Evolutionary conservation across 2,113 vertebrate genomes (phyloP).

Genomic region (Todiramphus chloris): DNA sequence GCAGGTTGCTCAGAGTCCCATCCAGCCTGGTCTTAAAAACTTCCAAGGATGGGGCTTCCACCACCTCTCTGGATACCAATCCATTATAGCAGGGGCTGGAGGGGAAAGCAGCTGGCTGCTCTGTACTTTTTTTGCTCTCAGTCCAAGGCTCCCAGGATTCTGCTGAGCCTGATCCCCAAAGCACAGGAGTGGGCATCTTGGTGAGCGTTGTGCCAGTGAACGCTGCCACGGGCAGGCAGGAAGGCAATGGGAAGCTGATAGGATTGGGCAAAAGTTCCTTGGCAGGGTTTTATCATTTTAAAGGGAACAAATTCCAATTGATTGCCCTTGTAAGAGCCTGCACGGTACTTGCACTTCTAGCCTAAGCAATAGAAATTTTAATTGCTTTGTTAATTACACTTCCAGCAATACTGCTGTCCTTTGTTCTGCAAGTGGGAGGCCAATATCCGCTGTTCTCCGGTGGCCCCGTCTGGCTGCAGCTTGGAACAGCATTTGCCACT

Average conservation of each 20-base stretch:
- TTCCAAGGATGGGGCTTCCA: too few relatives aligned
- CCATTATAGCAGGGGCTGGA: background rate
- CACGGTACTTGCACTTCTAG: constrained; percentile 31
- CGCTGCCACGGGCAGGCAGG: background rate
- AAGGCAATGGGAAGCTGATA: background rate
- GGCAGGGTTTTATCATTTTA: background rate
- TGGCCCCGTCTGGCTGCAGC: constrained; percentile 65
- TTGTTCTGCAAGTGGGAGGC: constrained; percentile 27
- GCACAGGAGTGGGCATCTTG: rapidly evolving
- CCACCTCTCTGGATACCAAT: background rate
- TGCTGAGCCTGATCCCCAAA: rapidly evolving
- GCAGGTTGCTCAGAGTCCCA: too few relatives aligned
- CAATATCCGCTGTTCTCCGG: constrained; percentile 28
- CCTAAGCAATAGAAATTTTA: constrained; percentile 50
- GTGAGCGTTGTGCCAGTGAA: rapidly evolving
- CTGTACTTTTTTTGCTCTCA: background rate
- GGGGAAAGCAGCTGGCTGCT: background rate
- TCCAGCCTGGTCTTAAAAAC: too few relatives aligned
- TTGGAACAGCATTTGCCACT: constrained; percentile 58
- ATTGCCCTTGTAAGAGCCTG: constrained; percentile 35
- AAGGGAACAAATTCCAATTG: constrained; percentile 45
- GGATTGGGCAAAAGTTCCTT: background rate
- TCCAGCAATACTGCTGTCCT: constrained; percentile 21
- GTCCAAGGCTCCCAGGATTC: background rate
- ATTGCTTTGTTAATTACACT: constrained; percentile 61